phyloP scores from a whole-genome alignment of 2,888 invertebrate genomes.

The Ochropleura leucogaster region DNA sequence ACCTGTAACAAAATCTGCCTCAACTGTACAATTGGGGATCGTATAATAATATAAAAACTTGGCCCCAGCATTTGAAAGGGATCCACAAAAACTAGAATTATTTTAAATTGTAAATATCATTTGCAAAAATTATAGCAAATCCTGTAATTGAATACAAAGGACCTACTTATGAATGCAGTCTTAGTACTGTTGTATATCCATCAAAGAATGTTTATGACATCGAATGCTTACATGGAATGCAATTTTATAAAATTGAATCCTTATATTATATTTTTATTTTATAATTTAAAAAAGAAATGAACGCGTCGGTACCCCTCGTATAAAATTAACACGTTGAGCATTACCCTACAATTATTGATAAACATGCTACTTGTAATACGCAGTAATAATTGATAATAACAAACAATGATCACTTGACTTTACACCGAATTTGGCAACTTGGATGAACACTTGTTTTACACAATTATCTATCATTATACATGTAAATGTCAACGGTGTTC shows the following conservation, averaged over 20 bases:
- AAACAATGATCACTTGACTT: constrained; percentile 81
- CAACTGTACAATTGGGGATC: constrained; percentile 66
- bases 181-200: constrained; percentile 84
- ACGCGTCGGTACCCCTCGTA: constrained; percentile 82
- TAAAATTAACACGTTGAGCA: constrained; percentile 88
- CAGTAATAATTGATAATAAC: constrained; percentile 85
- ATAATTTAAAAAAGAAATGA: constrained; percentile 68
- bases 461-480: constrained; percentile 68
- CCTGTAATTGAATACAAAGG: constrained; percentile 76
- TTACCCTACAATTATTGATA: constrained; percentile 86
- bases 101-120: constrained; percentile 81
- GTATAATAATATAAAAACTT: constrained; percentile 85
- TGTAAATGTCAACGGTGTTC: constrained; percentile 65
- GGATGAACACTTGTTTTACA: constrained; percentile 86
- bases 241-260: constrained; percentile 81
- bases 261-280: constrained; percentile 60
- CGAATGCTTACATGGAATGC: constrained; percentile 83
- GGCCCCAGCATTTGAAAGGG: constrained; percentile 88
- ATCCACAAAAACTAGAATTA: constrained; percentile 85
- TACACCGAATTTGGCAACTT: constrained; percentile 89
- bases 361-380: constrained; percentile 86
- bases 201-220: constrained; percentile 80
- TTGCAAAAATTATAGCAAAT: constrained; percentile 81
- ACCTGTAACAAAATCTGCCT: constrained; percentile 66
- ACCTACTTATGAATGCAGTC: constrained; percentile 86